Conservation (phyloP, 2,888 invertebrate species). For the Stenodema calcarata region DNA sequence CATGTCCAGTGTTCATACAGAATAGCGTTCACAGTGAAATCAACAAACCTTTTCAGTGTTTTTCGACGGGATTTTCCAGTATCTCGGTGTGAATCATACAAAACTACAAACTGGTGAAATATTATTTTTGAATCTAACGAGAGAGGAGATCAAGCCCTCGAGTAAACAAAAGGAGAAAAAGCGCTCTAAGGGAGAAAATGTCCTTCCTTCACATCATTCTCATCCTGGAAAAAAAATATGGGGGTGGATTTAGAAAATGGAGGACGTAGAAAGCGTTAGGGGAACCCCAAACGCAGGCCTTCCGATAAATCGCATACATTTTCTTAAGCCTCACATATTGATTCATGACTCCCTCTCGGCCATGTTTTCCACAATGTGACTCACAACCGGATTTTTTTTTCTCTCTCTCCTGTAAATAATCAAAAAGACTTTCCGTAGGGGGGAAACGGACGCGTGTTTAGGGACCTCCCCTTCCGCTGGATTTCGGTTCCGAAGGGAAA, state of each 20-base stretch:
- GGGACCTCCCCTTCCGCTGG: background rate
- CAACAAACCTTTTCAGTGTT: no score
- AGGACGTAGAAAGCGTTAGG: background rate
- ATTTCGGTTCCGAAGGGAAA: background rate
- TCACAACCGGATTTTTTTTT: background rate
- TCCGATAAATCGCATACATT: conserved; percentile 37
- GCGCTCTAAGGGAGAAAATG: background rate
- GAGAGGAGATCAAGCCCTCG: background rate
- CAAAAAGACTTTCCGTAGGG: background rate
- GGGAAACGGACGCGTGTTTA: background rate
- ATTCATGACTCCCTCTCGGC: conserved; percentile 29
- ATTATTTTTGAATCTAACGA: background rate
- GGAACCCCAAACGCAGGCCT: background rate
- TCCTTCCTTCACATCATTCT: background rate
- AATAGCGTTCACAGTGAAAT: no score
- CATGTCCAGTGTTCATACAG: no score
- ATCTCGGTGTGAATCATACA: no score
- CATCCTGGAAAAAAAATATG: background rate
- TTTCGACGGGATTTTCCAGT: no score
- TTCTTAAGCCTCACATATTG: conserved; percentile 26
- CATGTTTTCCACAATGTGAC: conserved; percentile 21
- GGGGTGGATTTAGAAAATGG: conserved; percentile 31
- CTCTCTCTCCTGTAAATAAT: background rate
- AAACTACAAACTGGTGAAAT: no score
- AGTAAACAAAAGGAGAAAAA: background rate